Conservation (phyloP, 2,797 vertebrate species). For the Eulemur albifrons region DNA sequence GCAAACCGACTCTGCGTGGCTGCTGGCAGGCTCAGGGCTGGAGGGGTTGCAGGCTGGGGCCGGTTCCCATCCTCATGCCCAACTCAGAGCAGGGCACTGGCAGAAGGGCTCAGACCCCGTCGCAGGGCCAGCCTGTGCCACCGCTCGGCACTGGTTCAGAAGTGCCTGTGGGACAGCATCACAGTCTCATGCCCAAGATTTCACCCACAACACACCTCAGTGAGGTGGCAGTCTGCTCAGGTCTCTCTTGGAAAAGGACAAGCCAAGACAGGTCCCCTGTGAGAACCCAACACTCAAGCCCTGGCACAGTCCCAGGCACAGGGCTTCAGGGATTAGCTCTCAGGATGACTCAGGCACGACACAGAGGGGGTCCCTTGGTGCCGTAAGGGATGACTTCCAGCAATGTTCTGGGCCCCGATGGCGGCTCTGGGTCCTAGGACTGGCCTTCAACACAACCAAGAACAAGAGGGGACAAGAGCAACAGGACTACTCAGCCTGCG, state of each 20-base stretch:
- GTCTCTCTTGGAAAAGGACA: background rate
- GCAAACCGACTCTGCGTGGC: background rate
- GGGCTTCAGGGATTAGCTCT: background rate
- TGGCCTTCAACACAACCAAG: background rate
- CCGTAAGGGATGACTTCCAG: background rate
- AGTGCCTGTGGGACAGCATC: background rate
- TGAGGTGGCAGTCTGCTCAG: fast-evolving
- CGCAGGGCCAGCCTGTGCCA: background rate
- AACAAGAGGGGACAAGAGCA: background rate
- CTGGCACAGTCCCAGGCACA: fast-evolving
- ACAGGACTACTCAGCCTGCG: fast-evolving
- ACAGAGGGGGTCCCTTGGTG: fast-evolving
- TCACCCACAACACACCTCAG: too few species aligned
- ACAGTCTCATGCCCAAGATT: background rate
- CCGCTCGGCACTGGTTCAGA: fast-evolving
- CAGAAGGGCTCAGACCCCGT: background rate
- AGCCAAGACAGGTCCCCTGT: fast-evolving
- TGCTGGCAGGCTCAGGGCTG: too few species aligned
- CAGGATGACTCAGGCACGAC: fast-evolving
- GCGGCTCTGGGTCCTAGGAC: background rate
- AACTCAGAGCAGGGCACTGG: fast-evolving
- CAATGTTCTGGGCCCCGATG: fast-evolving
- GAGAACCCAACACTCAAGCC: fast-evolving
- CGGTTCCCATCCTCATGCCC: fast-evolving
- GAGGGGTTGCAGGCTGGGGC: background rate